phyloP scores from a whole-genome alignment of 2,113 vertebrate species.

The Daphoenositta chrysoptera region DNA sequence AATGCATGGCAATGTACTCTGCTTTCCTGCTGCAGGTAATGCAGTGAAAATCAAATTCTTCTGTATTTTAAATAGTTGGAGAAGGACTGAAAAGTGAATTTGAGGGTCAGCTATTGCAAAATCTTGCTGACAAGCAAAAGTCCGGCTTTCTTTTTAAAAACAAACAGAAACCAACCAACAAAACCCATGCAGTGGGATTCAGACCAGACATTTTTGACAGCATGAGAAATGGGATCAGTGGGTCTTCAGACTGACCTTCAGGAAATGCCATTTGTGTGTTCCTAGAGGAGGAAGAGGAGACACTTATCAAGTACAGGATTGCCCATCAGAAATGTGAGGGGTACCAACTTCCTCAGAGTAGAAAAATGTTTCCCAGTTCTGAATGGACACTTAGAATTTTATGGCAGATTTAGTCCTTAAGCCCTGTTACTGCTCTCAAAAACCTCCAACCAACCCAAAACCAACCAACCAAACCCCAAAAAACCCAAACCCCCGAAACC shows the following conservation, averaged over 20 bases:
- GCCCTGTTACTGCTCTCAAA: not conserved
- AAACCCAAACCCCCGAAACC: not conserved
- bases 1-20: not conserved
- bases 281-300: not conserved
- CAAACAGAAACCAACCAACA: not conserved
- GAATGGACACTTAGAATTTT: not conserved
- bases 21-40: not conserved
- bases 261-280: not conserved
- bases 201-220: not conserved
- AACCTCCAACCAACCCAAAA: not conserved
- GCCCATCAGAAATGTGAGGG: not conserved
- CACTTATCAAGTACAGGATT: accelerated
- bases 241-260: not conserved
- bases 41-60: not conserved
- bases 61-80: not conserved
- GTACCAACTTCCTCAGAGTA: not conserved
- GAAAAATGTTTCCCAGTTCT: not conserved
- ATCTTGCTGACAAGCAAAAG: not conserved
- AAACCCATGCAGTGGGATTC: not conserved
- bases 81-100: not conserved
- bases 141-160: not conserved
- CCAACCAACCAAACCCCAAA: too few relatives aligned
- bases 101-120: not conserved
- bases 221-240: not conserved
- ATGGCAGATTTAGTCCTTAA: not conserved